Conservation (phyloP, 2,888 invertebrate species). For the Merodon equestris region DNA sequence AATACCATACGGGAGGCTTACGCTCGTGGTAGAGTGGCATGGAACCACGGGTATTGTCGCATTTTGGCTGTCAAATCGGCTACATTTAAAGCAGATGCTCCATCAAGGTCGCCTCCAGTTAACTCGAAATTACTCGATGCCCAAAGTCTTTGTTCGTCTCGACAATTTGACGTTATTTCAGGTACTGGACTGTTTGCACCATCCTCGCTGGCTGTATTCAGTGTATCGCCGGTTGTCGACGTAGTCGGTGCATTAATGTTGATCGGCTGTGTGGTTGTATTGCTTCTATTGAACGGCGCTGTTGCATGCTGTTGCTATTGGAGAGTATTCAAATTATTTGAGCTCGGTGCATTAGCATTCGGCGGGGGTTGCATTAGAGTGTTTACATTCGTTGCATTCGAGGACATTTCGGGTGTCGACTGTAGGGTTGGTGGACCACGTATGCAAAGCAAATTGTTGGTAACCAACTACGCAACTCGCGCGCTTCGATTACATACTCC, state of each 20-base stretch:
- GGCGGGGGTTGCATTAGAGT: constrained; percentile 77
- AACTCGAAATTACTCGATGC: constrained; percentile 89
- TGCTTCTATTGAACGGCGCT: constrained; percentile 36
- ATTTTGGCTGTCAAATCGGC: constrained; percentile 85
- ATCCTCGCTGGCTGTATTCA: constrained; percentile 58
- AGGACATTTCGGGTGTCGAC: constrained; percentile 78
- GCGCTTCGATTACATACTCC: constrained; percentile 97
- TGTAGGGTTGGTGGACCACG: constrained; percentile 84
- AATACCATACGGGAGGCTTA: constrained; percentile 96
- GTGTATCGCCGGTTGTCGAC: constrained; percentile 43
- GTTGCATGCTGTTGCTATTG: constrained; percentile 19
- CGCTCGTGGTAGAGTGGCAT: constrained; percentile 95
- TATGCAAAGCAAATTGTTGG: constrained; percentile 92
- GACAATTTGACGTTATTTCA: constrained; percentile 88
- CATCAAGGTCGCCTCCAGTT: constrained; percentile 79
- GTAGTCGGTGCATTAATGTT: constrained; percentile 57
- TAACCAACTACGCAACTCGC: constrained; percentile 95
- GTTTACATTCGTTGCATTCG: constrained; percentile 70
- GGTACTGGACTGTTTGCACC: constrained; percentile 81
- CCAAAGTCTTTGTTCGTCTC: constrained; percentile 83
- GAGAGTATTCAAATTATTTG: constrained; percentile 43
- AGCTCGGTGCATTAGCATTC: constrained; percentile 71
- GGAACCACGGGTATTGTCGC: constrained; percentile 96
- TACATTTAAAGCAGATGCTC: constrained; percentile 79
- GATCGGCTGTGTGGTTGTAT: constrained; percentile 48